Conservation (phyloP, 1,140 invertebrate genomes). For the Aethina tumida region DNA sequence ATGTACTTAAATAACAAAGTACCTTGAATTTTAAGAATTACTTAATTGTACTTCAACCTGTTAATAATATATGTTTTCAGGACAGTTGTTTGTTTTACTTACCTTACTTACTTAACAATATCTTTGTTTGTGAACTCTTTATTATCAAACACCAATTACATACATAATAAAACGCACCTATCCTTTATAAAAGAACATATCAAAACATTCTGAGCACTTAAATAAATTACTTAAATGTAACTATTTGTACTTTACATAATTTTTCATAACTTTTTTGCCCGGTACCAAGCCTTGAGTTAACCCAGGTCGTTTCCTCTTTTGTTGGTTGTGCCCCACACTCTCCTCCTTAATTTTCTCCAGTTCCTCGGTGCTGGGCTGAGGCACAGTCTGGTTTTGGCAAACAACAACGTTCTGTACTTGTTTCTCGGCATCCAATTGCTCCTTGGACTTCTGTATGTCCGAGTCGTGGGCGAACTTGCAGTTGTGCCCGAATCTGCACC, state of each 20-base stretch:
- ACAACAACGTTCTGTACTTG: slow-evolving; percentile 39
- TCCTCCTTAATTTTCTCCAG: slow-evolving; percentile 42
- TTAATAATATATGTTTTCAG: too few species aligned
- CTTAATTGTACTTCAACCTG: too few species aligned
- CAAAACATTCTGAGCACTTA: too few species aligned
- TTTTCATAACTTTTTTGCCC: slow-evolving; percentile 75
- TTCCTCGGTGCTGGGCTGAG: slow-evolving; percentile 10
- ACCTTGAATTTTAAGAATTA: too few species aligned
- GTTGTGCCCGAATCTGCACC: slow-evolving; percentile 83
- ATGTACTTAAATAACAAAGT: too few species aligned
- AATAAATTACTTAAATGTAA: too few species aligned
- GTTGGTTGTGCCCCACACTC: slow-evolving; percentile 38
- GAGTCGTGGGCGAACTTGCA: slow-evolving; percentile 90
- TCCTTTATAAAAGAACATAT: too few species aligned
- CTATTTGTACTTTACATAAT: slow-evolving; percentile 41
- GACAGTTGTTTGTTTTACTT: too few species aligned
- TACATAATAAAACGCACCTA: too few species aligned
- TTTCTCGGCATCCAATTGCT: slow-evolving; percentile 46
- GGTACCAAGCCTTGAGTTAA: slow-evolving; percentile 67
- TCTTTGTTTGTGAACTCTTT: too few species aligned
- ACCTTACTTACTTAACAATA: too few species aligned
- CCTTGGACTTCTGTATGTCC: slow-evolving; percentile 54
- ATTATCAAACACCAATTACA: too few species aligned
- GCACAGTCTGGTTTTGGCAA: slow-evolving; percentile 35
- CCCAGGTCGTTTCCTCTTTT: slow-evolving; percentile 67